phyloP scores from a whole-genome alignment of 2,113 vertebrate species.

The Sciurus niger region DNA sequence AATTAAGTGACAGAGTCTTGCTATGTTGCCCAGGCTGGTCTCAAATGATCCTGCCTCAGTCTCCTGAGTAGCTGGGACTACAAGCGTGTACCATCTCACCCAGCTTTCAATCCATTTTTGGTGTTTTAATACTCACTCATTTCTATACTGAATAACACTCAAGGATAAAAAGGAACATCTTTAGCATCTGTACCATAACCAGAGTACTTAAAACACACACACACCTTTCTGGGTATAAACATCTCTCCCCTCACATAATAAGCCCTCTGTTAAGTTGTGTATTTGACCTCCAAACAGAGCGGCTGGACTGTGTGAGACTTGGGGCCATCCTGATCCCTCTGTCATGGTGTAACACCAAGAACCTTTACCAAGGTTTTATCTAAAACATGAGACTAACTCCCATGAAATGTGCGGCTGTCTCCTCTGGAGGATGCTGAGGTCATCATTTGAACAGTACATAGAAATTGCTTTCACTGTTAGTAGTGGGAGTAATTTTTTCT shows the following conservation, averaged over 20 bases:
- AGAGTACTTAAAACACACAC: conserved; percentile 7
- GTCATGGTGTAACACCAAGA: neutral
- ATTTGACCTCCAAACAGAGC: neutral
- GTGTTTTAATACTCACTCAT: neutral
- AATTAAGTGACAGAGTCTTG: too few species aligned
- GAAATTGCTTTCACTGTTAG: neutral
- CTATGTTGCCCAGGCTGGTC: too few species aligned
- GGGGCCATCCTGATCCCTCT: too few species aligned
- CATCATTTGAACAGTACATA: neutral
- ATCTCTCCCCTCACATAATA: neutral
- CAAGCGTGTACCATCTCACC: neutral
- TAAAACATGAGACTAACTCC: neutral
- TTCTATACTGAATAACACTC: neutral
- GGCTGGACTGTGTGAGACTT: neutral
- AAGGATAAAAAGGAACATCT: neutral
- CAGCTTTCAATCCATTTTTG: neutral
- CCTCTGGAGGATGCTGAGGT: neutral
- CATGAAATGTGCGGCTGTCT: neutral
- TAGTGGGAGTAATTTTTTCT: neutral
- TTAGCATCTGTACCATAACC: neutral
- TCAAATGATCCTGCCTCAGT: neutral
- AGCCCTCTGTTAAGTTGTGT: neutral
- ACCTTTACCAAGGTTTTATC: neutral
- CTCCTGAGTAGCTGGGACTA: neutral
- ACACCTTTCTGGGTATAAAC: neutral